phyloP scores from a whole-genome alignment of 2,797 vertebrate species.

The Crax fasciolata region DNA sequence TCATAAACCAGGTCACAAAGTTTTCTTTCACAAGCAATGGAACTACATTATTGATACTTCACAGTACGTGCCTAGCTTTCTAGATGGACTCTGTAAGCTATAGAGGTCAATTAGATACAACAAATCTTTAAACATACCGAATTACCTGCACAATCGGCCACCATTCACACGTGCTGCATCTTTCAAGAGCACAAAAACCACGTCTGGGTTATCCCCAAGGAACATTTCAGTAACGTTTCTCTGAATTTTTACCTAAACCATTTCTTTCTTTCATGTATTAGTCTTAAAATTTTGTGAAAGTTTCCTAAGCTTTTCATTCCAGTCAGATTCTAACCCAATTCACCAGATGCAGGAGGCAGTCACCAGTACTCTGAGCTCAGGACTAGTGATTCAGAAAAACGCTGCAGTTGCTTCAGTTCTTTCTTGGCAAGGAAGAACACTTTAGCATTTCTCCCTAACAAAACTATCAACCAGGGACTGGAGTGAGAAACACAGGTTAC shows the following conservation, averaged over 20 bases:
- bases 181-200: background rate
- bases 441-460: background rate
- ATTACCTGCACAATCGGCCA: background rate
- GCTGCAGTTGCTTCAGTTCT: background rate
- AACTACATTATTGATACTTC: constrained; percentile 21
- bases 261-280: background rate
- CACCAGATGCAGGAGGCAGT: constrained; percentile 5
- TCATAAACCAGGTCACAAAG: constrained; percentile 21
- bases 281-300: constrained; percentile 21
- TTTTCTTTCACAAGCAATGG: background rate
- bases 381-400: background rate
- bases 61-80: background rate
- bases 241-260: background rate
- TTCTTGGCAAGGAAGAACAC: background rate
- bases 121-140: background rate
- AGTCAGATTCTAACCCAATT: constrained; percentile 3
- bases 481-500: background rate
- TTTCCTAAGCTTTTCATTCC: background rate
- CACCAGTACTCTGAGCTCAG: background rate
- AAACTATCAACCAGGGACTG: background rate
- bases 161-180: background rate
- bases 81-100: background rate
- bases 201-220: background rate
- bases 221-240: background rate
- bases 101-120: background rate